Conservation (phyloP, 2,888 invertebrate genomes). For the Drosophila meridiana region DNA sequence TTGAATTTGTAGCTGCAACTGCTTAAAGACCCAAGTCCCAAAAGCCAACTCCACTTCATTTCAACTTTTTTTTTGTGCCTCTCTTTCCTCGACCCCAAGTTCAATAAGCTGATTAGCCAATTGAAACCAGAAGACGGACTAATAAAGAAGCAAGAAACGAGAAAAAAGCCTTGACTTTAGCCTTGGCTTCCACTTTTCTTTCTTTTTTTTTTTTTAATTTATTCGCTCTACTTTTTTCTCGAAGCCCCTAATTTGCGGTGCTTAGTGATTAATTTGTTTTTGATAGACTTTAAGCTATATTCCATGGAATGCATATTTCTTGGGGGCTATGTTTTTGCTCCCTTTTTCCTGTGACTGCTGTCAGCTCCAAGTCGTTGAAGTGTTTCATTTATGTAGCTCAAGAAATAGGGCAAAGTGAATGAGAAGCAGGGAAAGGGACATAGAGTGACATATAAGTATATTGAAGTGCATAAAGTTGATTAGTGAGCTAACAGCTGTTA, state of each 20-base stretch:
- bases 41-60: conserved; percentile 54
- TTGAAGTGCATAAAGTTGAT: background rate
- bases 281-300: conserved; percentile 75
- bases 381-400: background rate
- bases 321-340: background rate
- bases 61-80: conserved; percentile 35
- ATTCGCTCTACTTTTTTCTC: conserved; percentile 13
- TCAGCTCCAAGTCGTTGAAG: conserved; percentile 6
- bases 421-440: conserved; percentile 10
- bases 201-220: conserved; percentile 18
- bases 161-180: conserved; percentile 15
- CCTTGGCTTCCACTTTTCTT: conserved; percentile 7
- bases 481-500: background rate
- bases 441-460: background rate
- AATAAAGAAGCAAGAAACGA: conserved; percentile 53
- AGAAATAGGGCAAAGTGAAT: conserved; percentile 1
- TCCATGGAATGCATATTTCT: conserved; percentile 57
- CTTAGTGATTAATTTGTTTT: conserved; percentile 71
- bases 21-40: conserved; percentile 37
- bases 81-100: conserved; percentile 53
- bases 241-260: conserved; percentile 46
- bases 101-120: conserved; percentile 79
- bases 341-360: background rate
- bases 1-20: conserved; percentile 67
- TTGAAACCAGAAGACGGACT: conserved; percentile 64